These are phyloP conservation scores for Rhinatrema bivittatum DNA, from an alignment of 2,797 vertebrate genomes.

Conservation along the genomic window DNA sequence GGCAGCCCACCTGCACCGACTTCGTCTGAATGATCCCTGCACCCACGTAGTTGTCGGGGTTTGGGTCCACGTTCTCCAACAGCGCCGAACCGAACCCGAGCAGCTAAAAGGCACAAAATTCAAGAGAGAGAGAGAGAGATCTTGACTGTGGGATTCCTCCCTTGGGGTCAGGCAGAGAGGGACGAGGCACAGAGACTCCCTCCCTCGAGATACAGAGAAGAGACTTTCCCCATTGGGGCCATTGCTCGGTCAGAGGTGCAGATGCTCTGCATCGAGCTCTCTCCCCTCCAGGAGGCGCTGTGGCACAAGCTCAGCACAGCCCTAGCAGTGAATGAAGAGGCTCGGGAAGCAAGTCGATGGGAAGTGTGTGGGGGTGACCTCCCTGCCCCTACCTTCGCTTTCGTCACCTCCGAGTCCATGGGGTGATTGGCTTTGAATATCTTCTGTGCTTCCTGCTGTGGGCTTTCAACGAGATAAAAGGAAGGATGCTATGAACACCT, in stretches of 20 bases:
- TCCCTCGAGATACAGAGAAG: too few species aligned
- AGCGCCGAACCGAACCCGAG: slow-evolving; percentile 81
- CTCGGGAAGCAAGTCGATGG: too few species aligned
- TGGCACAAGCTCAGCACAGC: not conserved
- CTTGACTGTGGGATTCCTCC: too few species aligned
- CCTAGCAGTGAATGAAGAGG: accelerated
- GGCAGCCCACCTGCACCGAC: slow-evolving; percentile 80
- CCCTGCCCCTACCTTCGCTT: slow-evolving; percentile 76
- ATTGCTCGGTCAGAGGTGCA: too few species aligned
- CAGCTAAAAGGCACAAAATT: slow-evolving; percentile 46
- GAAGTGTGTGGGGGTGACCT: too few species aligned
- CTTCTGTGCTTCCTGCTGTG: slow-evolving; percentile 87
- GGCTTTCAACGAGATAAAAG: too few species aligned
- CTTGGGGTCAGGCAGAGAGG: too few species aligned
- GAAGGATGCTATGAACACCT: not conserved
- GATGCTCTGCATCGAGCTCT: too few species aligned
- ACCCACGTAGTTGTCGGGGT: slow-evolving; percentile 87
- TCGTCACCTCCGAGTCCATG: slow-evolving; percentile 85
- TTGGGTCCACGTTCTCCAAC: slow-evolving; percentile 84
- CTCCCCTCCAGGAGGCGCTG: too few species aligned
- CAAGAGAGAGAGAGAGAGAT: not conserved
- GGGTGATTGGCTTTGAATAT: slow-evolving; percentile 84
- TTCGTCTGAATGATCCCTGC: slow-evolving; percentile 90
- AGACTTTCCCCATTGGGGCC: too few species aligned
- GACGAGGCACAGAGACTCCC: not conserved